Conservation (phyloP, 2,888 invertebrate genomes). For the Hartigia nigra region DNA sequence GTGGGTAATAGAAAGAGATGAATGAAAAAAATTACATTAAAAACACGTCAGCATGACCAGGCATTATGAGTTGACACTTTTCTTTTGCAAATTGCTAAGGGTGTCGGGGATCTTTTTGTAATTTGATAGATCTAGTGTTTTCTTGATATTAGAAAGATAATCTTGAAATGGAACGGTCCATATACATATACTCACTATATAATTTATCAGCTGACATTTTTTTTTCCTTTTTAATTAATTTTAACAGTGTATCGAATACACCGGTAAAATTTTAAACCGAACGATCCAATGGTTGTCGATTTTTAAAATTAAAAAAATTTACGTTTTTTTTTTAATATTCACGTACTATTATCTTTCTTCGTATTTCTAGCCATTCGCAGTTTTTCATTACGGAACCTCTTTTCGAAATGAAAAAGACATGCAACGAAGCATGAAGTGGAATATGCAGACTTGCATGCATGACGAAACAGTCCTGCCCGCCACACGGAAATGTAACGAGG, state of each 20-base stretch:
- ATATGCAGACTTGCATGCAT: conserved; percentile 17
- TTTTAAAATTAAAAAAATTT: neutral
- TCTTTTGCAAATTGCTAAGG: conserved; percentile 22
- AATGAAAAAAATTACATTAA: conserved; percentile 5
- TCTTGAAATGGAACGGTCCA: neutral
- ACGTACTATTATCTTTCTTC: neutral
- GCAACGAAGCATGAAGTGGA: conserved; percentile 46
- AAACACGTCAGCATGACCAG: conserved; percentile 41
- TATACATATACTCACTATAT: neutral
- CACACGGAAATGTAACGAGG: conserved; percentile 24
- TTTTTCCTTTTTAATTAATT: neutral
- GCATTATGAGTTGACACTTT: conserved; percentile 33
- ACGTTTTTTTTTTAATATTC: neutral
- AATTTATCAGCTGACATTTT: neutral
- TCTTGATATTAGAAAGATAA: neutral
- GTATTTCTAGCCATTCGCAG: neutral
- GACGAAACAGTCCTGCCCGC: conserved; percentile 25
- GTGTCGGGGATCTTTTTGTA: conserved; percentile 31
- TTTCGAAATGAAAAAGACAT: conserved; percentile 47
- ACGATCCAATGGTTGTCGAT: neutral
- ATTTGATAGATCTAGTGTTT: conserved; percentile 29
- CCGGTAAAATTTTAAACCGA: neutral
- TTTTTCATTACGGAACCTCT: conserved; percentile 42
- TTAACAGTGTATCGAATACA: neutral
- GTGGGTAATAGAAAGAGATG: conserved; percentile 24